Base-by-base conservation (phyloP, 2,797 vertebrate species). In the Pyrocephalus nanus region DNA sequence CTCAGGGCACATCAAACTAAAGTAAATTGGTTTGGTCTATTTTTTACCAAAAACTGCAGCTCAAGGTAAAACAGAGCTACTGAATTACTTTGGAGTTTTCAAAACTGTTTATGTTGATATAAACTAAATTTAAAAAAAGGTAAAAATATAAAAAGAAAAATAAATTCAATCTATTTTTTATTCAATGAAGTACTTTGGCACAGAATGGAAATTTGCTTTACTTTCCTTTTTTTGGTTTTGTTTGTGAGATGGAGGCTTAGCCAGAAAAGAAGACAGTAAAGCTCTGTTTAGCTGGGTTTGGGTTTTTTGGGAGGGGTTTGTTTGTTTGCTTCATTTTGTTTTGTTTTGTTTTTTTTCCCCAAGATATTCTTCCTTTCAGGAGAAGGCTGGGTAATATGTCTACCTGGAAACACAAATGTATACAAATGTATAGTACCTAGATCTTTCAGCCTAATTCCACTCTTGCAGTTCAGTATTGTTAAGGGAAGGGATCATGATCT, bases 231-330 rank as follows among this genome's bases (percentile, higher is more conserved):
- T 55, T 19, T n/a, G 17, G 32, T 47, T 36, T 42, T 42, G 11
- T 70, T 71, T 26, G 4, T 1, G 2, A 30, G 3, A 8, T 9
- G 8, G 9, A 8, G 7, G 30, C 15, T 15, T 22, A 47, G n/a
- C 18, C 58, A 84, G 60, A 60, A 80, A 43, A 45, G 8, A 51
- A 22, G 8, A 29, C 18, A 29, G 9, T 67, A 53, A 64, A 70
- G 17, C 21, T 87, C 23, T 54, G 3, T 43, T 86, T 61, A 69
- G 15, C 19, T 76, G 3, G 15, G 43, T 43, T 72, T 38, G 19
- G 22, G 12, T 48, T 18, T 42, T 42, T 47, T 47, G 21, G 45
- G 21, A 32, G 8, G 42, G 42, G 6, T 43, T 43, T 42, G 42
- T 43, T 43, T 43, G 43, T 43, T 43, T 43, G 19, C 6, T 20